Conservation (phyloP, 2,888 invertebrate genomes). For the Hypselothyrea guttata region DNA sequence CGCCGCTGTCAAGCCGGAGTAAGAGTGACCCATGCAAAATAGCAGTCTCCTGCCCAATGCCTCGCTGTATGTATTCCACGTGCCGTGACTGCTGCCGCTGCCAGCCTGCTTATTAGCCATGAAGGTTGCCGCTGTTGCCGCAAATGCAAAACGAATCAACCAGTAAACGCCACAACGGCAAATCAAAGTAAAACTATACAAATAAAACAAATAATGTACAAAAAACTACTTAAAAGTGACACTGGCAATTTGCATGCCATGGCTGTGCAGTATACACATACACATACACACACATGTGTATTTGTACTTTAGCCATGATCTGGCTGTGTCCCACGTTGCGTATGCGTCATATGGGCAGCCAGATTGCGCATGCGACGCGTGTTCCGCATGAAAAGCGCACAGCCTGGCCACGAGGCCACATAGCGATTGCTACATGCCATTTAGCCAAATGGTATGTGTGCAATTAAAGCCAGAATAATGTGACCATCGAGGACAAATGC, state of each 20-base stretch:
- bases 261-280: conserved; percentile 2
- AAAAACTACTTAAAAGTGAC: conserved; percentile 28
- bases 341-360: conserved; percentile 41
- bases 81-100: conserved; percentile 65
- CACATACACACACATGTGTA: conserved; percentile 4
- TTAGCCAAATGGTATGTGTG: conserved; percentile 8
- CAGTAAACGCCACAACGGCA: conserved; percentile 11
- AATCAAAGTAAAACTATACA: conserved; percentile 6
- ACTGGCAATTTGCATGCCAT: conserved; percentile 59
- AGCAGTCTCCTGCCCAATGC: neutral
- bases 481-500: conserved; percentile 3
- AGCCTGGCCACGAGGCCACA: neutral
- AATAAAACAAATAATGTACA: neutral
- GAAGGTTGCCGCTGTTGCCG: conserved; percentile 48
- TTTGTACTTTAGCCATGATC: conserved; percentile 21
- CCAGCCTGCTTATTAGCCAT: conserved; percentile 62
- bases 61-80: conserved; percentile 27
- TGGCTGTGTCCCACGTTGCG: conserved; percentile 36
- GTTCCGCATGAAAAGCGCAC: conserved; percentile 17
- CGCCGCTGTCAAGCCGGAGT: conserved; percentile 3
- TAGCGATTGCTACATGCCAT: neutral
- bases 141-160: conserved; percentile 45
- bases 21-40: conserved; percentile 28
- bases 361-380: conserved; percentile 56
- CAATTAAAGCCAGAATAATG: conserved; percentile 11